Percentiles rank a stretch among this genome's conserved stretches.
phyloP scores from a whole-genome alignment of 2,113 vertebrate genomes.

The Lagopus leucura region DNA sequence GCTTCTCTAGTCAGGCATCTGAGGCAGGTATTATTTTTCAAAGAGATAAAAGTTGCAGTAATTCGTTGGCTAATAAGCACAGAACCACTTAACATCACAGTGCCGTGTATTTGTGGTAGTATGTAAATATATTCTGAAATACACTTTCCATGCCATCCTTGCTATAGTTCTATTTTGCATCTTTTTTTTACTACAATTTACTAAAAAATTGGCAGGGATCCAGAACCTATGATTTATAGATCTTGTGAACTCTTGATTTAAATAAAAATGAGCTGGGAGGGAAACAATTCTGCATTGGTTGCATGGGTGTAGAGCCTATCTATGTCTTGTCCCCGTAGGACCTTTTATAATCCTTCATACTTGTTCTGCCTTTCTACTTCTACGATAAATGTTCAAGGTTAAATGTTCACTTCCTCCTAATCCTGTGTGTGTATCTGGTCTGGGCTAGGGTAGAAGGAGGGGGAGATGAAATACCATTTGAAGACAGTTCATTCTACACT shows the following conservation, averaged over 20 bases:
- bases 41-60: background rate
- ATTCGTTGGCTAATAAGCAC: background rate
- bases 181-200: background rate
- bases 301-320: background rate
- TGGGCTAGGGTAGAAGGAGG: background rate
- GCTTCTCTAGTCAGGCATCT: background rate
- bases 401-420: background rate
- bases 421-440: background rate
- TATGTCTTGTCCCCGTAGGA: background rate
- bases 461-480: background rate
- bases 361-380: constrained; percentile 6
- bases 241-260: background rate
- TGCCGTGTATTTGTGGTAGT: background rate
- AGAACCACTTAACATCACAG: background rate
- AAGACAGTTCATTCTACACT: background rate
- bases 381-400: constrained; percentile 43
- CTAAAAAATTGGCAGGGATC: background rate
- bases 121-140: background rate
- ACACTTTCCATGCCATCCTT: background rate
- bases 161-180: background rate
- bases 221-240: constrained; percentile 11
- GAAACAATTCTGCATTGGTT: constrained; percentile 26
- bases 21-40: background rate
- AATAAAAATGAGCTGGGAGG: background rate
- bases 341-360: constrained; percentile 47